A percentile compares a stretch with the other conserved stretches of the same genome.
Conservation (phyloP, 2,888 invertebrate genomes). For the Druceiella hillmani region DNA sequence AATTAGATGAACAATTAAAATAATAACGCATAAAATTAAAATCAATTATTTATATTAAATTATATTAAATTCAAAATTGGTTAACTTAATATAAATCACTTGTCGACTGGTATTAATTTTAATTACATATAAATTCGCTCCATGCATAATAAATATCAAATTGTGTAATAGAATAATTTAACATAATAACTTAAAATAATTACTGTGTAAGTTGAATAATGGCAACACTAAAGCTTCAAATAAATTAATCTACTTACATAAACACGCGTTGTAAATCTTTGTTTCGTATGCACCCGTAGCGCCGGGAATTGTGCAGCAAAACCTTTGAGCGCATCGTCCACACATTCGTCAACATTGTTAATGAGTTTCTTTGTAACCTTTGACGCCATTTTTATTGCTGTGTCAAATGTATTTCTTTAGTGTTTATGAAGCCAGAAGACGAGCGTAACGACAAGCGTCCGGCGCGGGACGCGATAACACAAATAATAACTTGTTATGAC, state of each 20-base stretch:
- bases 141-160: not conserved
- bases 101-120: no score
- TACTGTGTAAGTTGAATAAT: not conserved
- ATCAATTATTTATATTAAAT: no score
- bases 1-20: no score
- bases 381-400: conserved; percentile 27
- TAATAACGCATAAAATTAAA: no score
- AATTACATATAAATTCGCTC: not conserved
- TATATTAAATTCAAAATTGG: no score
- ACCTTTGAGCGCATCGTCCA: conserved; percentile 53
- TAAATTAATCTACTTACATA: conserved; percentile 34
- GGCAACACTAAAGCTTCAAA: not conserved
- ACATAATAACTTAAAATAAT: not conserved
- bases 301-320: conserved; percentile 46
- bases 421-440: no score
- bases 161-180: not conserved
- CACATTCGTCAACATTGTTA: conserved; percentile 44
- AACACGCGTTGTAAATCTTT: conserved; percentile 43
- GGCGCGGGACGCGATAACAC: no score
- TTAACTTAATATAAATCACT: no score
- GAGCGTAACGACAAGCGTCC: no score
- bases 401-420: no score
- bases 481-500: no score
- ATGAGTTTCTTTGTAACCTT: conserved; percentile 45
- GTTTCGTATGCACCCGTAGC: conserved; percentile 46